Evolutionary conservation across 2,113 vertebrate species (phyloP).

Genomic region (Datnioides undecimradiatus): DNA sequence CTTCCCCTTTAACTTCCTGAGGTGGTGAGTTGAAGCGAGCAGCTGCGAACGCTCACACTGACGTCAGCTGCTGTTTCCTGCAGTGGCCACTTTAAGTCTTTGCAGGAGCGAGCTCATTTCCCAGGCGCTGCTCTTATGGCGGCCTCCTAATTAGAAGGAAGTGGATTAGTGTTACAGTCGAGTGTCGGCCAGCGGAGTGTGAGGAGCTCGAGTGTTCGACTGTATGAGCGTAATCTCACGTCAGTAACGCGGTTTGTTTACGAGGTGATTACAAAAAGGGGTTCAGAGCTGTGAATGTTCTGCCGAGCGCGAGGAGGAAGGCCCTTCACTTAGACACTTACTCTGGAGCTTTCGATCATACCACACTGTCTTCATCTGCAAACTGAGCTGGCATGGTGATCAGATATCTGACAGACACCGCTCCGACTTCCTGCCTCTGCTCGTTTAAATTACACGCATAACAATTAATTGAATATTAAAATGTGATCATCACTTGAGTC

Average conservation of each 20-base stretch:
- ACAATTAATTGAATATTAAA: no score
- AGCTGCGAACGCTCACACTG: not conserved
- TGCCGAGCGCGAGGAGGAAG: not conserved
- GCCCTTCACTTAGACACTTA: no score
- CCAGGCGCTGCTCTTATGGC: not conserved
- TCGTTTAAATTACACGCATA: no score
- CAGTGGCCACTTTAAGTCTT: conserved; percentile 8
- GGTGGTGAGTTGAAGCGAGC: not conserved
- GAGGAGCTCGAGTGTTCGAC: conserved; percentile 41
- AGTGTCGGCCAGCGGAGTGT: conserved; percentile 41
- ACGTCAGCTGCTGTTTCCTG: not conserved
- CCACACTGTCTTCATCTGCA: no score
- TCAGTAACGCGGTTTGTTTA: conserved; percentile 18
- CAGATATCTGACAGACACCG: no score
- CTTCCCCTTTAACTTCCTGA: not conserved
- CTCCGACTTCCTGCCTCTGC: no score
- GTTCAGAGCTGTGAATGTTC: not conserved
- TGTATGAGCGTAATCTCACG: conserved; percentile 19
- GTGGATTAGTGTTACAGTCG: conserved; percentile 53
- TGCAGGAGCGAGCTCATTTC: conserved; percentile 26
- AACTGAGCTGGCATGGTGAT: no score
- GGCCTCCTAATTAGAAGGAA: conserved; percentile 37
- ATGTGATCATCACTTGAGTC: no score
- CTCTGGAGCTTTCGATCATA: not conserved
- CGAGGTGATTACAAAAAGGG: conserved; percentile 35